Percentiles rank a stretch among this genome's conserved stretches.
Evolutionary conservation across 2,888 invertebrate species (phyloP).

Genomic region (Endomychus coccineus): DNA sequence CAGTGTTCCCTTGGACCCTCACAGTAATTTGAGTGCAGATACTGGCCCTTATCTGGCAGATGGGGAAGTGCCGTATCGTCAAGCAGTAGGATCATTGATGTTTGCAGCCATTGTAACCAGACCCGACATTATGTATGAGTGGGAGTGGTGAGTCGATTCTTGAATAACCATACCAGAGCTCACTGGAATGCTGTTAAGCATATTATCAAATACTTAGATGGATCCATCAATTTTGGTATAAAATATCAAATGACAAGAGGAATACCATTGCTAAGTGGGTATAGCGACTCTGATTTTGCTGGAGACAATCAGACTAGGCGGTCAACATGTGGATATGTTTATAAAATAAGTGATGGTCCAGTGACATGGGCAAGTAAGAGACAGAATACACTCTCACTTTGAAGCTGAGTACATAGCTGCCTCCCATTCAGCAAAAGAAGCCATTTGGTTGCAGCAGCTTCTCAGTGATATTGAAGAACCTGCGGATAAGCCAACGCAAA

Average conservation of each 20-base stretch:
- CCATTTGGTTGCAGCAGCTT: slow-evolving; percentile 20
- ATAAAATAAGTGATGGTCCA: slow-evolving; percentile 22
- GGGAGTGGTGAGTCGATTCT: slow-evolving; percentile 17
- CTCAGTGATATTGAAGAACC: slow-evolving; percentile 5
- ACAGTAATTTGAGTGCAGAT: slow-evolving; percentile 2
- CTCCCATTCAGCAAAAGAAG: slow-evolving; percentile 25
- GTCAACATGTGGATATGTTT: slow-evolving; percentile 27
- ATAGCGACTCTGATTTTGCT: slow-evolving; percentile 26
- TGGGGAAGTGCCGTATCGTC: slow-evolving; percentile 13
- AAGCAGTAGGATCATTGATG: slow-evolving; percentile 22
- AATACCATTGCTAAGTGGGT: slow-evolving; percentile 18
- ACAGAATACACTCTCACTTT: no score
- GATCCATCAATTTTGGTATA: slow-evolving; percentile 20
- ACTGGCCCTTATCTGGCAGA: not conserved
- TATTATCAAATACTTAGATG: slow-evolving; percentile 27
- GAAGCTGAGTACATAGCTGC: slow-evolving; percentile 32
- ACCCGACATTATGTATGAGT: slow-evolving; percentile 23
- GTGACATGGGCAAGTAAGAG: slow-evolving; percentile 29
- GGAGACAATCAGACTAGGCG: slow-evolving; percentile 23
- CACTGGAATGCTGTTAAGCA: slow-evolving; percentile 22
- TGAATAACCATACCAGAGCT: slow-evolving; percentile 11
- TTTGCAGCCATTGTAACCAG: slow-evolving; percentile 19
- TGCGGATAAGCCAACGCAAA: not conserved
- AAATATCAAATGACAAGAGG: slow-evolving; percentile 14
- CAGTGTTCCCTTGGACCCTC: slow-evolving; percentile 10